These are phyloP conservation scores for Nomia melanderi DNA, from an alignment of 1,140 invertebrate species.

Conservation along the genomic window DNA sequence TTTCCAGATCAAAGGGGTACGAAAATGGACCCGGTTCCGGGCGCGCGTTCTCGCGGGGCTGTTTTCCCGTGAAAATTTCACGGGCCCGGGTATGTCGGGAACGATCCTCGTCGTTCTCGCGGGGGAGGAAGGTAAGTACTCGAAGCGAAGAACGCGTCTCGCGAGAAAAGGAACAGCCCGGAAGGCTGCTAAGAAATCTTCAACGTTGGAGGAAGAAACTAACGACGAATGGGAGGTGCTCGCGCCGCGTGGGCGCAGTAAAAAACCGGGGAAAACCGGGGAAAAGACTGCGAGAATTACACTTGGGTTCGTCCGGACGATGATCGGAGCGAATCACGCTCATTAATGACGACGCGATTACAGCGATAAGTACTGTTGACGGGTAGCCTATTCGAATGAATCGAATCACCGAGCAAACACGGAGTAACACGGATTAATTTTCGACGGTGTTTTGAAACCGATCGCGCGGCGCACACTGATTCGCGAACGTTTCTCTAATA, in stretches of 20 bases:
- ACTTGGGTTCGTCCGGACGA: constrained; percentile 27
- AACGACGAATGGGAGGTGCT: constrained; percentile 39
- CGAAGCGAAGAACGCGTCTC: constrained; percentile 13
- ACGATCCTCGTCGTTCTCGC: background rate
- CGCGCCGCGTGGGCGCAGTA: background rate
- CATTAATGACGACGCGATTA: constrained; percentile 41
- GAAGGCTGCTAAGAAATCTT: background rate
- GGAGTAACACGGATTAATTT: no score
- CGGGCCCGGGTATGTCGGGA: background rate
- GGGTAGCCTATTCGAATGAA: background rate
- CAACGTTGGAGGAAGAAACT: constrained; percentile 19
- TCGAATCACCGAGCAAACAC: no score
- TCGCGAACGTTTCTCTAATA: no score
- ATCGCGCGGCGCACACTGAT: no score
- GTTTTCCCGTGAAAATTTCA: background rate
- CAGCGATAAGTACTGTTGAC: constrained; percentile 38
- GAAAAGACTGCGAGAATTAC: constrained; percentile 33
- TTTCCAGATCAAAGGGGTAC: no score
- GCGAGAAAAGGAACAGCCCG: background rate
- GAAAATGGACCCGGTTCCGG: background rate
- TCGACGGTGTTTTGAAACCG: no score
- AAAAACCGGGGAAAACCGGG: constrained; percentile 13
- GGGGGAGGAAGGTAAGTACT: constrained; percentile 27
- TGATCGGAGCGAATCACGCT: background rate
- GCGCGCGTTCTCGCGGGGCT: background rate